Evolutionary conservation across 2,888 invertebrate genomes (phyloP).

Genomic region (Eugnorisma glareosa): DNA sequence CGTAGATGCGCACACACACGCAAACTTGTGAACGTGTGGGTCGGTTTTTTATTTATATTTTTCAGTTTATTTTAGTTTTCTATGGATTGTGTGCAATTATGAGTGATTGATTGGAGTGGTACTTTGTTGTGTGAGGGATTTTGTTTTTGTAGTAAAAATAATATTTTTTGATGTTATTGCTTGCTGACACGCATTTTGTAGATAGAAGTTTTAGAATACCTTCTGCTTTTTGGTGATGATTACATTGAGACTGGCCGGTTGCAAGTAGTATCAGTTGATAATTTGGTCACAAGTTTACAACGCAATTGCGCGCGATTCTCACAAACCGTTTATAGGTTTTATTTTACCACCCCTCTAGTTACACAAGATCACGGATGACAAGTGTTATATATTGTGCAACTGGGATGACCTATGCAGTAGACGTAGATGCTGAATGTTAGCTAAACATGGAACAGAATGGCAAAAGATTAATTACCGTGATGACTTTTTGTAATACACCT

Average conservation of each 20-base stretch:
- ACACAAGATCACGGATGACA: neutral
- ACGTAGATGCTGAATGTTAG: neutral
- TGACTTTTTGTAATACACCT: neutral
- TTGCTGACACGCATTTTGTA: slow-evolving; percentile 32
- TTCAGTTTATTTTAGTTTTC: slow-evolving; percentile 66
- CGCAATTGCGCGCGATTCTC: neutral
- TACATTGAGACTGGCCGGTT: neutral
- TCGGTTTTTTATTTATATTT: slow-evolving; percentile 55
- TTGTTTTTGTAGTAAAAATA: slow-evolving; percentile 16
- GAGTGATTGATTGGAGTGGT: slow-evolving; percentile 61
- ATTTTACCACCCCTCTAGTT: neutral
- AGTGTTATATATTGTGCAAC: neutral
- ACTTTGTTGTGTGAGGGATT: slow-evolving; percentile 47
- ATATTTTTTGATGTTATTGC: slow-evolving; percentile 32
- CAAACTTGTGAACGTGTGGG: slow-evolving; percentile 66
- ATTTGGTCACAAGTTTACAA: neutral
- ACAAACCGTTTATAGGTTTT: neutral
- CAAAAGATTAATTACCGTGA: neutral
- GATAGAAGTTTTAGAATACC: neutral
- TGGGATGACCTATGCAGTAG: neutral
- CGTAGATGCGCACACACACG: slow-evolving; percentile 71
- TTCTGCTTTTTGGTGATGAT: neutral
- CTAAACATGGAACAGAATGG: neutral
- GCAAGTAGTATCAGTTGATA: neutral
- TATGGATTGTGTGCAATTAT: slow-evolving; percentile 66